Percentiles rank a stretch among this genome's conserved stretches.
Conservation (phyloP, 2,797 vertebrate species). For the Pipistrellus nathusii region DNA sequence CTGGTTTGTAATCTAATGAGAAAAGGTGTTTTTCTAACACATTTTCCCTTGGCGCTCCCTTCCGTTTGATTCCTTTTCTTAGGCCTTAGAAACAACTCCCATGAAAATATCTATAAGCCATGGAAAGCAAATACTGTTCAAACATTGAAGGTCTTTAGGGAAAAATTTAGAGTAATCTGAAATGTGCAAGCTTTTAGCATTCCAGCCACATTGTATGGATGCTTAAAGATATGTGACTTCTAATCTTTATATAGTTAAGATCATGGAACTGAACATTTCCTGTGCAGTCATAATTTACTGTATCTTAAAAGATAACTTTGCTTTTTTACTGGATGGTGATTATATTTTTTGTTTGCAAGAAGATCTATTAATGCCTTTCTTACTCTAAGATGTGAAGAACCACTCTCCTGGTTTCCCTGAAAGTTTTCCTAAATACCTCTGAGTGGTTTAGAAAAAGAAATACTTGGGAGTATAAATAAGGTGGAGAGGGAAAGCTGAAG, state of each 20-base stretch:
- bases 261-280: background rate
- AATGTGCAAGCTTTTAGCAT: background rate
- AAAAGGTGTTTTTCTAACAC: slow-evolving; percentile 21
- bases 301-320: slow-evolving; percentile 6
- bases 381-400: background rate
- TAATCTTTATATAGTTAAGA: background rate
- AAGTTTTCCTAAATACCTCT: background rate
- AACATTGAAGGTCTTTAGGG: background rate
- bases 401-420: background rate
- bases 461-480: background rate
- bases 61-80: background rate
- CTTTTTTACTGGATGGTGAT: background rate
- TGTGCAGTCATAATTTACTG: background rate
- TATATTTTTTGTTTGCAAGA: background rate
- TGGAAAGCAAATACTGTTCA: background rate
- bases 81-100: background rate
- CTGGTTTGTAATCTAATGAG: background rate
- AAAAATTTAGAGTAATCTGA: slow-evolving; percentile 14
- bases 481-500: background rate
- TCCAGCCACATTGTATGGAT: background rate
- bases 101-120: background rate
- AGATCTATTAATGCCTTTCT: background rate
- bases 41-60: background rate
- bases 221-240: background rate
- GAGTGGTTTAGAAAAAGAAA: background rate